Evolutionary conservation across 2,888 invertebrate genomes (phyloP).

Genomic region (Hartigia nigra): DNA sequence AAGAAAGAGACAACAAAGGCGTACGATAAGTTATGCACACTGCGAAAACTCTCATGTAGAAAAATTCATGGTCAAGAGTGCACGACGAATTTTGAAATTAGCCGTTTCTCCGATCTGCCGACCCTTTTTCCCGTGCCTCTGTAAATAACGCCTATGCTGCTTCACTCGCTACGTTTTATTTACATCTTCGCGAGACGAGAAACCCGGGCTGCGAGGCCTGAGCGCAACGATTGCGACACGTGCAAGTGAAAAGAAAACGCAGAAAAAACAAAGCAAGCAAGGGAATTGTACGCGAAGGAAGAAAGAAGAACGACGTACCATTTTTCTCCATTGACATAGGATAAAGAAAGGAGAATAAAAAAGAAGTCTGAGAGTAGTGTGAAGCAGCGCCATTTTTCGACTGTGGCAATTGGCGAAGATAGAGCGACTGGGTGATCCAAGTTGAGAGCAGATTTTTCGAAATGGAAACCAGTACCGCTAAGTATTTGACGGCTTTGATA

Average conservation of each 20-base stretch:
- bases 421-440: neutral
- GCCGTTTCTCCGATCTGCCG: neutral
- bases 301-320: neutral
- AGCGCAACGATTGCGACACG: neutral
- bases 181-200: neutral
- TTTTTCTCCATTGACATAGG: neutral
- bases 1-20: neutral
- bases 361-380: neutral
- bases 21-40: neutral
- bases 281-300: neutral
- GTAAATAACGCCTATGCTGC: neutral
- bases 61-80: neutral
- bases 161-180: neutral
- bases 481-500: neutral
- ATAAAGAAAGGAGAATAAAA: neutral
- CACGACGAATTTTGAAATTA: neutral
- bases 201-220: neutral
- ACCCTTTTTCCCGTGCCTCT: neutral
- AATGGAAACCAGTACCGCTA: neutral
- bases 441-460: neutral
- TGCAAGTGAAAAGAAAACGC: neutral
- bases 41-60: neutral
- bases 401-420: neutral
- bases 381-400: neutral
- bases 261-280: neutral